Base-by-base conservation (phyloP, 30 jellyfish, hydroid and myxozoan genomes). In the Haliclystus octoradiatus region DNA sequence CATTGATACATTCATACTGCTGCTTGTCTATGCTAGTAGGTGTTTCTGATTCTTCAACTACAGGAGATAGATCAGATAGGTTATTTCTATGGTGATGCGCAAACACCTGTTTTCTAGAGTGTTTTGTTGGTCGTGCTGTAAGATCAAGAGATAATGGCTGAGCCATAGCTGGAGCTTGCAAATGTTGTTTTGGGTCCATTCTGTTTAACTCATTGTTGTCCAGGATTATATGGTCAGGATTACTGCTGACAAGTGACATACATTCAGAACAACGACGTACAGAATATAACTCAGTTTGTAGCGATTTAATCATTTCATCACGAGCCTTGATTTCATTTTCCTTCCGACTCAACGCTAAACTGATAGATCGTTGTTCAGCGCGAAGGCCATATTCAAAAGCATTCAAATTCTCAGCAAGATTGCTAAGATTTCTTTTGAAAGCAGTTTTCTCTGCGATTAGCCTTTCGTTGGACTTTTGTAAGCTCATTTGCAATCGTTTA, bases 331-430 rank as follows among this genome's bases (percentile, higher is more conserved):
- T 40, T 40, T 40, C 57, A 9, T 40, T 9, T 9, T 40, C 57
- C 19, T 40, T 40, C 57, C 57, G 57, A 40, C 57, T 40, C 57
- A 40, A 5, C 9, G 19, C 57, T 40, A 40, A 9, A 40, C 57
- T 19, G 57, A 40, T 40, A 9, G 57, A 9, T 5, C 19, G 57
- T 19, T 40, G 57, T 40, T 40, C 57, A 19, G 57, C 19, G 19
- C 57, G 57, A 19, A 40, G 57, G 57, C 57, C 57, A 40, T 40
- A 9, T 40, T 40, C 57, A 40, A 40, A 40, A 40, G 57, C 57
- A 40, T 19, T 40, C 57, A 40, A 19, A 9, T 40, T 40, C 57
- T 40, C 57, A 9, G 57, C 57, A 9, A 40, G 57, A 40, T 19
- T 40, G 9, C 57, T 40, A 9, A 40, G 19, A 19, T 40, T 40